Conservation (phyloP, 2,888 invertebrate genomes). For the Odontothrips loti region DNA sequence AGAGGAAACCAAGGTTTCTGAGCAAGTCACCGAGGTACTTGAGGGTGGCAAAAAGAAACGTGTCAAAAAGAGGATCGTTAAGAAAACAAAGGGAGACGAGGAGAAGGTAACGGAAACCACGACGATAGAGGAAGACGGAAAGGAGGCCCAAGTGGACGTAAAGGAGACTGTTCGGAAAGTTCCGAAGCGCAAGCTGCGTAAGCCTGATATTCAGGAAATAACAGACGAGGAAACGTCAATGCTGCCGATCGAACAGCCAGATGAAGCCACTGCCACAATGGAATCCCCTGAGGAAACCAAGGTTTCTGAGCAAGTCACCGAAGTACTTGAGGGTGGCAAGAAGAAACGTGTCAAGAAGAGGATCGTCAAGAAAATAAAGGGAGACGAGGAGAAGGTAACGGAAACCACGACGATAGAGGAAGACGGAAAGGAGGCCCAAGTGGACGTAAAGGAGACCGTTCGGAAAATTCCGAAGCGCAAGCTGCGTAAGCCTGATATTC, state of each 20-base stretch:
- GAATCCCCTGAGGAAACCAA: slow-evolving; percentile 21
- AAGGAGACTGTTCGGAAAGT: slow-evolving; percentile 17
- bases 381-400: not conserved
- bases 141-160: slow-evolving; percentile 19
- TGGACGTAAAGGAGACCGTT: not conserved
- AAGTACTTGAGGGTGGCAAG: slow-evolving; percentile 30
- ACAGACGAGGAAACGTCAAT: slow-evolving; percentile 49
- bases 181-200: slow-evolving; percentile 39
- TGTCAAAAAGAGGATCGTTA: slow-evolving; percentile 38
- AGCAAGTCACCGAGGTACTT: slow-evolving; percentile 29
- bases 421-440: not conserved
- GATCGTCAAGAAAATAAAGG: slow-evolving; percentile 27
- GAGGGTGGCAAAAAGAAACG: slow-evolving; percentile 27
- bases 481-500: not conserved
- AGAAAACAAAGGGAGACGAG: slow-evolving; percentile 41
- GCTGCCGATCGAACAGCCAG: slow-evolving; percentile 45
- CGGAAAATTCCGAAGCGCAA: not conserved
- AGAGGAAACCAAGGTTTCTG: slow-evolving; percentile 42
- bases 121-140: not conserved
- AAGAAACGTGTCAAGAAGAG: slow-evolving; percentile 40
- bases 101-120: slow-evolving; percentile 1
- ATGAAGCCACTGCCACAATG: slow-evolving; percentile 42
- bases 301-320: slow-evolving; percentile 28
- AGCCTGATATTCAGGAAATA: slow-evolving; percentile 43
- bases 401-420: not conserved